These are phyloP conservation scores for Chrysomallon squamiferum DNA, from an alignment of 1,140 invertebrate species.

Conservation along the genomic window DNA sequence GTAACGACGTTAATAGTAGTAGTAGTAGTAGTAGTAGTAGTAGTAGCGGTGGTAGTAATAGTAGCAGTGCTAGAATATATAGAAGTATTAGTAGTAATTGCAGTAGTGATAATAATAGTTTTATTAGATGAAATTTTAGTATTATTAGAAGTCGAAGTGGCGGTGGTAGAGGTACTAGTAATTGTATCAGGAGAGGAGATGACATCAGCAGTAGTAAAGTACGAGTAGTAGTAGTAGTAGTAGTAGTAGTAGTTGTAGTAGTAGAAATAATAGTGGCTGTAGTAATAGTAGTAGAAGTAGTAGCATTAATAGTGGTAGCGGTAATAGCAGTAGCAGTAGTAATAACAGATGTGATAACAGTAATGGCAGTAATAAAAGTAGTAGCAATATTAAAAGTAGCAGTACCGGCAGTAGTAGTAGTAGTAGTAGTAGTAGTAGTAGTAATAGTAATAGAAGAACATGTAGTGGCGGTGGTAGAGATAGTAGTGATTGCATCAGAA, in stretches of 20 bases:
- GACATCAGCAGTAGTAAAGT: neutral
- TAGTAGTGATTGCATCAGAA: too few relatives aligned
- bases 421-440: too few relatives aligned
- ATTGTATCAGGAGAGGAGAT: neutral
- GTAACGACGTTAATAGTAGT: neutral
- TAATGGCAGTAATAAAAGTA: neutral
- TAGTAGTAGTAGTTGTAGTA: neutral
- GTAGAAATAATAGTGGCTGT: neutral
- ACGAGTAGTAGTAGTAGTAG: neutral
- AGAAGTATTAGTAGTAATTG: neutral
- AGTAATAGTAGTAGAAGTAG: neutral
- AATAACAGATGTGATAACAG: neutral
- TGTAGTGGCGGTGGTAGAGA: too few relatives aligned
- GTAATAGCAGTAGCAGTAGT: slow-evolving; percentile 1
- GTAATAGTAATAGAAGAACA: too few relatives aligned
- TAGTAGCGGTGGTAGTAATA: slow-evolving; percentile 3
- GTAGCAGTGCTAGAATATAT: neutral
- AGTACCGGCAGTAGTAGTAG: neutral
- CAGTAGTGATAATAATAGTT: neutral
- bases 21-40: slow-evolving; percentile 5
- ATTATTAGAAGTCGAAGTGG: neutral
- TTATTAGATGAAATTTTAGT: neutral
- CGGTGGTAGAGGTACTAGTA: neutral
- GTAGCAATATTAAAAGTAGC: neutral
- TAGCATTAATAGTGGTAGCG: neutral